Evolutionary conservation across 2,888 invertebrate genomes (phyloP).

Genomic region (Helobdella robusta): DNA sequence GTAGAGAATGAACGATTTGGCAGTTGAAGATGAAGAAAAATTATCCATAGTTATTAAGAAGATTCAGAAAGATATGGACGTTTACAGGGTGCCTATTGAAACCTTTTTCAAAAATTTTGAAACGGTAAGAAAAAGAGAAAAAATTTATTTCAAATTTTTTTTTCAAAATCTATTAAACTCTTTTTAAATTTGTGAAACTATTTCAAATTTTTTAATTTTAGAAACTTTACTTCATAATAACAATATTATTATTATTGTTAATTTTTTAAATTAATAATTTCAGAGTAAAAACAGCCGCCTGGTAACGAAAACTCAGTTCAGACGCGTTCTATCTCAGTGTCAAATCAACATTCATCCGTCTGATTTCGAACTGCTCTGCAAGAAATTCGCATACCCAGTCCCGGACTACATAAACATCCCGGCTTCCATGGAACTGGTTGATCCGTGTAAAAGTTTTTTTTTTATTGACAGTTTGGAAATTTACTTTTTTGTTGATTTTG

Average conservation of each 20-base stretch:
- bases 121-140: slow-evolving; percentile 40
- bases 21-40: slow-evolving; percentile 40
- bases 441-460: too few relatives aligned
- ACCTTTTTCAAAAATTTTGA: slow-evolving; percentile 50
- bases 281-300: slow-evolving; percentile 49
- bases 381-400: slow-evolving; percentile 47
- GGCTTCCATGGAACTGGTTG: slow-evolving; percentile 49
- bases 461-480: too few relatives aligned
- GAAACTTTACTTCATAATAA: not conserved
- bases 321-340: slow-evolving; percentile 47
- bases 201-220: too few relatives aligned
- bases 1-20: slow-evolving; percentile 42
- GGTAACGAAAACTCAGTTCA: slow-evolving; percentile 48
- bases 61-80: slow-evolving; percentile 43
- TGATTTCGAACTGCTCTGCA: slow-evolving; percentile 45
- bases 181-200: too few relatives aligned
- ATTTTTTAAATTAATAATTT: not conserved
- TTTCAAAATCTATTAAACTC: too few relatives aligned
- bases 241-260: slow-evolving; percentile 3
- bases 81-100: slow-evolving; percentile 45
- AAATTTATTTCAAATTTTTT: not conserved
- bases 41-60: slow-evolving; percentile 39
- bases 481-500: too few relatives aligned
- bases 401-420: slow-evolving; percentile 49
- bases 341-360: slow-evolving; percentile 43